Base-by-base conservation (phyloP, 2,888 invertebrate species). In the Yponomeuta evonymella region DNA sequence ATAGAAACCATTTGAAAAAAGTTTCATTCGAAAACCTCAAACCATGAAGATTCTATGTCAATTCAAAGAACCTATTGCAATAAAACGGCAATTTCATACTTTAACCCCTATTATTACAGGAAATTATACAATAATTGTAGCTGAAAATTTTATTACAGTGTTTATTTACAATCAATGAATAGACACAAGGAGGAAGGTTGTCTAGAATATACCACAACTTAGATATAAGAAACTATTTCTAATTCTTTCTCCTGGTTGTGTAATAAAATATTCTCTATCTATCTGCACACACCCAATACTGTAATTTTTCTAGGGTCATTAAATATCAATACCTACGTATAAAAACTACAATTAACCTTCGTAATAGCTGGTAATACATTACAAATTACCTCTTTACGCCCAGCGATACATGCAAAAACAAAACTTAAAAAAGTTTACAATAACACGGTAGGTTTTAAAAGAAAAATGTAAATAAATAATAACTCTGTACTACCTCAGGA, bases 381-480 rank as follows among this genome's bases (percentile, higher is more conserved):
- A 70, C 43, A 63, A 70, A 36, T 70, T 63, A 63, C 70, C 36
- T 48, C 68, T 68, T 30, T 5, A 11, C 9, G 51, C 29, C 12
- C 69, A 11, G 48, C 15, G 9, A 43, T n/a, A 70, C 63, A 43
- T 36, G 23, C 51, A 15, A 58, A 58, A 58, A 58, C 51, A 58
- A 58, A 15, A 15, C 51, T 58, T 15, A 1, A 58, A 58, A 58
- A 58, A 58, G 51, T 58, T 58, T 5, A 58, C 36, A 70, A 70
- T 70, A 62, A 70, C 70, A 70, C 63, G 70, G 62, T 70, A 62
- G 43, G 12, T 58, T 58, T 58, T 58, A 58, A 10, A 15, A 23
- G 8, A 69, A 62, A 23, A 70, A 70, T 43, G 70, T 70, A 70
- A 70, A 70, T 70, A 70, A 70, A 70, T 70, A 63, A 70, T 70